Evolutionary conservation across 2,888 invertebrate species (phyloP).

Genomic region (Hydriomena furcata): DNA sequence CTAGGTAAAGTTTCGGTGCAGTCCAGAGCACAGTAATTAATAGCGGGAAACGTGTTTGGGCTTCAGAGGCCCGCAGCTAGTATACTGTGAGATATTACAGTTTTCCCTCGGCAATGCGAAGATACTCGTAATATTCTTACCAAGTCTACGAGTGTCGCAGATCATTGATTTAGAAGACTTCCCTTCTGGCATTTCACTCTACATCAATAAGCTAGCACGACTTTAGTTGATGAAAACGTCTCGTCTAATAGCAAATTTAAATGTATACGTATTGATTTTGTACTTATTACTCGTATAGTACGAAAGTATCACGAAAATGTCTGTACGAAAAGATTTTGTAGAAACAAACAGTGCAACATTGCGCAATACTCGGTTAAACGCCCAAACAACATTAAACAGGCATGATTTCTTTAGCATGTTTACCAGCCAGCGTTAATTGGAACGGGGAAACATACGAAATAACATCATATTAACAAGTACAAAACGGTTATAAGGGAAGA

Average conservation of each 20-base stretch:
- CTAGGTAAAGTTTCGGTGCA: slow-evolving; percentile 29
- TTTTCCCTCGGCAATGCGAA: slow-evolving; percentile 4
- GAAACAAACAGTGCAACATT: slow-evolving; percentile 3
- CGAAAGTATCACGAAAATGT: too few relatives aligned
- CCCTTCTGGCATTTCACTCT: background rate
- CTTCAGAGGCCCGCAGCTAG: slow-evolving; percentile 25
- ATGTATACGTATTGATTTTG: too few relatives aligned
- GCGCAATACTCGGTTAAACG: slow-evolving; percentile 3
- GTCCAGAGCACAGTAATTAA: slow-evolving; percentile 31
- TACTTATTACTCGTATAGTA: too few relatives aligned
- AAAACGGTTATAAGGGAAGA: slow-evolving; percentile 39
- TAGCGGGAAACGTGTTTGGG: slow-evolving; percentile 33
- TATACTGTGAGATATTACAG: slow-evolving; percentile 21
- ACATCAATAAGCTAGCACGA: too few relatives aligned
- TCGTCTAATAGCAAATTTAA: too few relatives aligned
- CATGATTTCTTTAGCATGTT: slow-evolving; percentile 24
- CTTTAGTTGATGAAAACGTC: too few relatives aligned
- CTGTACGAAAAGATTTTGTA: background rate
- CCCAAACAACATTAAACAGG: slow-evolving; percentile 16
- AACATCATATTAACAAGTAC: slow-evolving; percentile 40
- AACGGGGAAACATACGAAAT: slow-evolving; percentile 29
- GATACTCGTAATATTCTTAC: background rate
- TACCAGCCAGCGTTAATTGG: slow-evolving; percentile 26
- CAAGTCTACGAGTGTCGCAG: background rate
- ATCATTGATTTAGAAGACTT: too few relatives aligned